Percentiles rank a stretch among this genome's conserved stretches.
Conservation (phyloP, 2,888 invertebrate genomes). For the Callyntrura guangdongensis region DNA sequence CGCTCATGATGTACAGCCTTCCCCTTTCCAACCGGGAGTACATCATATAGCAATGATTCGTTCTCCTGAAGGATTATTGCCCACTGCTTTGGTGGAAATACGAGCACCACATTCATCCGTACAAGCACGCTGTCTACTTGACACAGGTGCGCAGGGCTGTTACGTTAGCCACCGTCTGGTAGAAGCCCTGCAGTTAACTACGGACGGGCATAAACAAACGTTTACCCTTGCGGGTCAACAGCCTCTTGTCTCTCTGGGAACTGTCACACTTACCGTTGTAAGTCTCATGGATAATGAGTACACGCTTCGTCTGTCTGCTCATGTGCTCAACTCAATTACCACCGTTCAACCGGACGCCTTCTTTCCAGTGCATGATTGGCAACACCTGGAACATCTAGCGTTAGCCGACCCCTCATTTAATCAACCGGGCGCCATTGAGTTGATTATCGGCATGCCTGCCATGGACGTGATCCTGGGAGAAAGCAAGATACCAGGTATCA, state of each 20-base stretch:
- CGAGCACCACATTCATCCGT: not conserved
- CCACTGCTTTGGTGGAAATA: slow-evolving; percentile 32
- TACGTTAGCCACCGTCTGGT: not conserved
- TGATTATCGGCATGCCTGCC: slow-evolving; percentile 26
- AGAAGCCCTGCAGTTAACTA: not conserved
- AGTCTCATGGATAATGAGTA: not conserved
- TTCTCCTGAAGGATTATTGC: slow-evolving; percentile 40
- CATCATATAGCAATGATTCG: not conserved
- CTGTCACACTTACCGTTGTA: not conserved
- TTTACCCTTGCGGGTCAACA: not conserved
- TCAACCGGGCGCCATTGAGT: not conserved
- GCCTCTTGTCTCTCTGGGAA: not conserved
- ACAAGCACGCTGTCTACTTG: not conserved
- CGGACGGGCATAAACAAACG: not conserved
- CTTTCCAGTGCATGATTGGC: slow-evolving; percentile 30
- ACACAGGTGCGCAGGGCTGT: slow-evolving; percentile 41
- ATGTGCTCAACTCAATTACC: no score
- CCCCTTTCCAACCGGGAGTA: not conserved
- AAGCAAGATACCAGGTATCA: not conserved
- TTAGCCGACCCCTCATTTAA: slow-evolving; percentile 27
- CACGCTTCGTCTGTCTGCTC: not conserved
- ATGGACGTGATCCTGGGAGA: not conserved
- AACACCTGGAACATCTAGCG: not conserved
- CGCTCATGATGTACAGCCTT: not conserved
- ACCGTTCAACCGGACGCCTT: no score